Evolutionary conservation across 2,113 vertebrate genomes (phyloP).

Genomic region (Anolis sagrei): DNA sequence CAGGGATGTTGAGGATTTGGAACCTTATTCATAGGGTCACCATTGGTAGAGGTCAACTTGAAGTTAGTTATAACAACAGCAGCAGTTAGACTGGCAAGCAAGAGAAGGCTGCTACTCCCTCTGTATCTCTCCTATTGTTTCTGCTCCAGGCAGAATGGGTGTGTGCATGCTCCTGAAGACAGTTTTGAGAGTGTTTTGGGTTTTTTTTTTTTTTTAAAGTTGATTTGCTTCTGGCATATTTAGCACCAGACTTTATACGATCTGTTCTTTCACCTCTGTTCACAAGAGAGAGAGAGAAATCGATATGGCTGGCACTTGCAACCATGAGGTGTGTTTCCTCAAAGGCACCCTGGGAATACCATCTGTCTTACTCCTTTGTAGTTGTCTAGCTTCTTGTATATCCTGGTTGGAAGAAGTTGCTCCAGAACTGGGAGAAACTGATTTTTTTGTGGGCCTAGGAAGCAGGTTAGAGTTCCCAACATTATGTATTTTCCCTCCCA

Average conservation of each 20-base stretch:
- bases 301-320: background rate
- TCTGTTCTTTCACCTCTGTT: background rate
- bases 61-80: too few species aligned
- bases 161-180: background rate
- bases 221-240: background rate
- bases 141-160: constrained; percentile 45
- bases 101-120: background rate
- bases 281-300: too few species aligned
- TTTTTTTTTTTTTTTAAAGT: too few species aligned
- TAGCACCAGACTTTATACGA: background rate
- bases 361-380: too few species aligned
- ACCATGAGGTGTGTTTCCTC: background rate
- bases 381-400: background rate
- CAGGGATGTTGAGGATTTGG: too few species aligned
- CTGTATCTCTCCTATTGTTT: constrained; percentile 75
- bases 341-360: background rate
- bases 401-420: background rate
- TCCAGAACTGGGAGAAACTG: background rate
- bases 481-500: background rate
- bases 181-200: too few species aligned
- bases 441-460: background rate
- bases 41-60: too few species aligned
- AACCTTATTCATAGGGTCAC: too few species aligned
- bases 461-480: fast-evolving
- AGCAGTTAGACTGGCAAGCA: background rate